Evolutionary conservation across 2,113 vertebrate genomes (phyloP), one percentile per base, ranked within the genome.

Genomic region (Corythaixoides concolor): DNA sequence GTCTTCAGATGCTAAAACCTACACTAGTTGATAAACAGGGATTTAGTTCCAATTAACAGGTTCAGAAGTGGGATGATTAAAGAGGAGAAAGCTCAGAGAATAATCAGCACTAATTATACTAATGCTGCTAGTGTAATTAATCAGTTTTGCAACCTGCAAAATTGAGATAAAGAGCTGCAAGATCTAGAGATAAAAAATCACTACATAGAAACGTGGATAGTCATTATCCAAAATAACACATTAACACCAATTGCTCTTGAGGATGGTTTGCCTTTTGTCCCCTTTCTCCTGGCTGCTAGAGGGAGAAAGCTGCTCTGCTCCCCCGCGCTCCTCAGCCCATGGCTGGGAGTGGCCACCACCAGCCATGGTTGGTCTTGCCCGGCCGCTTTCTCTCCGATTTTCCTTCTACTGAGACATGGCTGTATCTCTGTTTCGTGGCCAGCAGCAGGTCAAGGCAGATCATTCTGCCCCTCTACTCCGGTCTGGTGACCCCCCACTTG

Each of bases 111-210:
- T 92, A 92, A 96, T 94, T 93, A 88, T 55, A 88, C 59, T 81
- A 80, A 79, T 90, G 50, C 63, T 86, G 83, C 72, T 67, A 52
- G 32, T 59, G 43, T 92, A 95, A 97, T 92, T 80, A 93, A 93
- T 95, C 91, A 82, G 91, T 94, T 93, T 83, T 80, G 79, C 16
- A 64, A 90, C 94, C 79, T 95, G 88, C 56, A 92, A 74, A 92
- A 85, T 56, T 77, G 64, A 93, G 96, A 95, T 84, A 90, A 94
- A 93, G 67, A 84, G 82, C 64, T 66, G 6, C 50, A 93, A 95
- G 92, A 96, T 90, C 33, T 37, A 55, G 59, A 93, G 90, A 94
- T 96, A 66, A 92, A 95, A 91, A 95, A 72, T 68, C 23, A 14
- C 81, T 33, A 1, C 2, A 6, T 6, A 75, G 75, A 41, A 81